These are phyloP conservation scores for Mixornis gularis DNA, from an alignment of 2,113 vertebrate genomes.

Conservation along the genomic window DNA sequence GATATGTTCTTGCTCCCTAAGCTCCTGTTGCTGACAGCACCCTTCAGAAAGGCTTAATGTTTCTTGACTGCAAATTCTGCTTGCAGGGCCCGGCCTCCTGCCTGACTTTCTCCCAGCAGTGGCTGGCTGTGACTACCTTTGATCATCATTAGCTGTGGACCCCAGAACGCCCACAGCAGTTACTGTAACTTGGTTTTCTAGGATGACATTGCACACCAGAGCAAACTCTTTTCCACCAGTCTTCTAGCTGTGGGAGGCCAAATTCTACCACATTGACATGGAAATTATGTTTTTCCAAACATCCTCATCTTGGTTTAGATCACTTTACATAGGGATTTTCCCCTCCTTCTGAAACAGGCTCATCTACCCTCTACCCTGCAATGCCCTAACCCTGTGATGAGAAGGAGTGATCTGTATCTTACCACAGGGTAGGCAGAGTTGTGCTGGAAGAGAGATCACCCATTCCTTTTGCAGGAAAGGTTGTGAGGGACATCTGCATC, in stretches of 20 bases:
- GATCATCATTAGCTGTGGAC: background rate
- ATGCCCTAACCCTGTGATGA: background rate
- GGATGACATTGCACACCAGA: conserved; percentile 5
- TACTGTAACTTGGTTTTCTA: conserved; percentile 15
- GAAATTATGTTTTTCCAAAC: background rate
- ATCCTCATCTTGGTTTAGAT: conserved; percentile 5
- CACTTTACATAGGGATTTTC: background rate
- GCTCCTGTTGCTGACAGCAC: background rate
- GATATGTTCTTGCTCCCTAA: background rate
- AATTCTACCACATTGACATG: background rate
- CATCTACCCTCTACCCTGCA: background rate
- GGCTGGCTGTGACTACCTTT: background rate
- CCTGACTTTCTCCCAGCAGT: background rate
- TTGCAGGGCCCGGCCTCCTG: background rate
- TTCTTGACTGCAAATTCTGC: background rate
- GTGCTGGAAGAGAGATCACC: background rate
- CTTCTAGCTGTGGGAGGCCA: conserved; percentile 4
- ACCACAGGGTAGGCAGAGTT: background rate
- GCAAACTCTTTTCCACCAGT: background rate
- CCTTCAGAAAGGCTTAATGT: background rate
- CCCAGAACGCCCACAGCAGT: background rate
- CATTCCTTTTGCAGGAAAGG: background rate
- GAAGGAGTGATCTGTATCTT: background rate
- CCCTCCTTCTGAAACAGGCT: background rate
- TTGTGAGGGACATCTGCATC: background rate